Base-by-base conservation (phyloP, 2,113 vertebrate genomes). In the Lampris incognitus region DNA sequence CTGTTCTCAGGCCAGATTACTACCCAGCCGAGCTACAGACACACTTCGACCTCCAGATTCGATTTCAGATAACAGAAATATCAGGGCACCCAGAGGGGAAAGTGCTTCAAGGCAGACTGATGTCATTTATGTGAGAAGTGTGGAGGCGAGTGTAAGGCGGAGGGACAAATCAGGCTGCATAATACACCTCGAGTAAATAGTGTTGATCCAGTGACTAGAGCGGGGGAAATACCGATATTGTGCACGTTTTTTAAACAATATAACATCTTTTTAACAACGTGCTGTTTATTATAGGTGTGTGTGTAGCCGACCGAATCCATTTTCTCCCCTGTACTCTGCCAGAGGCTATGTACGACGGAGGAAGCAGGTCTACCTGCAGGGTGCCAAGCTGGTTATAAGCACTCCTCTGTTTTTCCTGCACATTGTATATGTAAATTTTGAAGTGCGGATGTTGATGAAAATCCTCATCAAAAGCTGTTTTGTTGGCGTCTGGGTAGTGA, bases 21-120 rank as follows among this genome's bases (percentile, higher is more conserved):
- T 79, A 86, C 81, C 85, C 85, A 68, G 79, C 78, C 72, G 38
- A 87, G 77, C 72, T 60, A 68, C 74, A 88, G 74, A 86, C 64
- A 10, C 46, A 3, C 84, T 80, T 69, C 58, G 63, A 81, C 81
- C 85, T 84, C 76, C 57, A 80, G 92, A 89, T 92, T 92, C 85
- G 80, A 93, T 93, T 92, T 90, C 73, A 84, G 90, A 93, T 94
- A 93, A 88, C 69, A 40, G 84, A 91, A 89, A 84, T 90, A 91
- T 87, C 88, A 84, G 83, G 74, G 49, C 80, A 84, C 84, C 80
- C 82, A 74, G 71, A 84, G 77, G 77, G 81, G 55, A 74, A 87
- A 91, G 88, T 74, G 82, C 81, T 85, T 91, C 85, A 85, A 69
- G 84, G 87, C 64, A 62, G 68, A 85, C 81, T 89, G 84, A 89